A percentile compares a stretch with the other conserved stretches of the same genome.
Conservation (phyloP, 2,797 vertebrate genomes). For the Rhabdomys pumilio region DNA sequence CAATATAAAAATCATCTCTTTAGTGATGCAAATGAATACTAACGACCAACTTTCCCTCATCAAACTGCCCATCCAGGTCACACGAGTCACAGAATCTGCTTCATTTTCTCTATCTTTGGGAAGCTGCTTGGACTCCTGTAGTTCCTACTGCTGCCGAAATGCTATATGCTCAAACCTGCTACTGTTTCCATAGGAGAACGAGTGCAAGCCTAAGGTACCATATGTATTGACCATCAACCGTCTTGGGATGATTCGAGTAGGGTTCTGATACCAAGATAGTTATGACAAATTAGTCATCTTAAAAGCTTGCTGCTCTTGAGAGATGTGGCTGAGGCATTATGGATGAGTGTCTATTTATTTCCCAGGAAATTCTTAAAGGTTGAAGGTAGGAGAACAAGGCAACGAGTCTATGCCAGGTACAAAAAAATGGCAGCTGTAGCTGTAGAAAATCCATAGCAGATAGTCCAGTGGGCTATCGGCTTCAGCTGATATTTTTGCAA, state of each 20-base stretch:
- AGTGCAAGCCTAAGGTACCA: not conserved
- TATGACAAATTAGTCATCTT: not conserved
- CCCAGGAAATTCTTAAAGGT: not conserved
- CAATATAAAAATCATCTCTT: not conserved
- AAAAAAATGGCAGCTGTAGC: not conserved
- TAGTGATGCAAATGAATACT: not conserved
- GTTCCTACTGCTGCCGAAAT: too few species aligned
- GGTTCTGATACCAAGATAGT: conserved; percentile 7
- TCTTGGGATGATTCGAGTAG: not conserved
- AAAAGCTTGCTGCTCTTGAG: not conserved
- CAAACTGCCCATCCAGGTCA: not conserved
- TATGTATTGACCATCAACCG: not conserved
- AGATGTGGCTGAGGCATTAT: not conserved
- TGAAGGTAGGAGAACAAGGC: not conserved
- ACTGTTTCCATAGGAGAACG: not conserved
- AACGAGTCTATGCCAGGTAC: not conserved
- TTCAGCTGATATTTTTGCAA: not conserved
- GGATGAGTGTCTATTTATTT: not conserved
- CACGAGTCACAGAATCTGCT: not conserved
- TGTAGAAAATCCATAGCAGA: not conserved
- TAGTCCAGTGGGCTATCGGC: too few species aligned
- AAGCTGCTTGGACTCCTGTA: not conserved
- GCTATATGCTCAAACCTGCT: not conserved
- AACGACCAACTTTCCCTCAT: too few species aligned
- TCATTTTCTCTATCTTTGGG: not conserved